Conservation (phyloP, 2,888 invertebrate genomes). For the Microdon myrmicae region DNA sequence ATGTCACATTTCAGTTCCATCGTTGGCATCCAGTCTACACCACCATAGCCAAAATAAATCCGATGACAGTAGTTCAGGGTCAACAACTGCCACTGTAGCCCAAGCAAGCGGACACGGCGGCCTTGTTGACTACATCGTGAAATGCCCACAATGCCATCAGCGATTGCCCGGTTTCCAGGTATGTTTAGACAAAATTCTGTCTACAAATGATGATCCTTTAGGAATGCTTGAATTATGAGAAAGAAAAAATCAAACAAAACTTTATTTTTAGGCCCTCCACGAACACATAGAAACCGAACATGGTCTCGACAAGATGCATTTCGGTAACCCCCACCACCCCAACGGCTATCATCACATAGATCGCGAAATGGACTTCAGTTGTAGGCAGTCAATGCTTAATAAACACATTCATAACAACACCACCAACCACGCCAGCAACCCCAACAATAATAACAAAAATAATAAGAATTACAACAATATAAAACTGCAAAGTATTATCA, state of each 20-base stretch:
- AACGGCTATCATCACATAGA: constrained; percentile 45
- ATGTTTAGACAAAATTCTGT: constrained; percentile 20
- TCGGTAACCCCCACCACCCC: constrained; percentile 55
- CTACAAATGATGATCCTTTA: neutral
- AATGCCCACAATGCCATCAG: constrained; percentile 68
- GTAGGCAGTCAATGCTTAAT: constrained; percentile 18
- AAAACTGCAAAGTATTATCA: constrained; percentile 40
- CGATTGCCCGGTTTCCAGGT: constrained; percentile 66
- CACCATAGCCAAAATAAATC: constrained; percentile 61
- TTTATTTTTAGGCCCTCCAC: constrained; percentile 64
- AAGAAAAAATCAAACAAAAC: neutral
- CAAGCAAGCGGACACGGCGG: constrained; percentile 52
- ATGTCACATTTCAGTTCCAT: constrained; percentile 61
- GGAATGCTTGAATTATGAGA: neutral
- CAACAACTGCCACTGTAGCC: constrained; percentile 55
- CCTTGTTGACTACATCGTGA: constrained; percentile 64
- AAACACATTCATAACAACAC: constrained; percentile 26
- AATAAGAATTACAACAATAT: constrained; percentile 37
- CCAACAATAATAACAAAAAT: constrained; percentile 30
- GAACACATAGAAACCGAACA: constrained; percentile 68
- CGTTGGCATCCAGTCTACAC: constrained; percentile 65
- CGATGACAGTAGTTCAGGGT: constrained; percentile 57
- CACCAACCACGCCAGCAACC: constrained; percentile 32
- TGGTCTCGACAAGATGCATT: constrained; percentile 63
- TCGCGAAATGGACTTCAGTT: constrained; percentile 32